Evolutionary conservation across 1,140 invertebrate species (phyloP).

Genomic region (Drosophila sucinea): DNA sequence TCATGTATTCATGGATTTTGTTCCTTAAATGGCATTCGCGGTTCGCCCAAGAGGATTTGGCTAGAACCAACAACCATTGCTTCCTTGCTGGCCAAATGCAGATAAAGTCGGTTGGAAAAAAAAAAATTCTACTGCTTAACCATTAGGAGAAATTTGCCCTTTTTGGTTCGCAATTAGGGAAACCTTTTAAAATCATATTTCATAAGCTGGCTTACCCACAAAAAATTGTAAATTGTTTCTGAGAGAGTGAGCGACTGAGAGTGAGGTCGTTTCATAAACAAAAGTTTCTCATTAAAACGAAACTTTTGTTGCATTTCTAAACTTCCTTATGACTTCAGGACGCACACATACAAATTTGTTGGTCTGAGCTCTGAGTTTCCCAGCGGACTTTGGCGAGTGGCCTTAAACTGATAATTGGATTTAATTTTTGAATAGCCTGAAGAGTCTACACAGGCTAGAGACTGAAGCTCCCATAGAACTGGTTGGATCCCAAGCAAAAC

Average conservation of each 20-base stretch:
- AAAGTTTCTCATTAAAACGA: slow-evolving; percentile 80
- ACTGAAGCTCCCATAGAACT: slow-evolving; percentile 8
- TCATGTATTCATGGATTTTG: too few species aligned
- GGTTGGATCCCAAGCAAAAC: slow-evolving; percentile 33
- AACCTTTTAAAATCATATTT: slow-evolving; percentile 6
- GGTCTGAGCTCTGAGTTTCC: slow-evolving; percentile 34
- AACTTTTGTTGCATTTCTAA: slow-evolving; percentile 75
- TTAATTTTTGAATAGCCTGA: slow-evolving; percentile 76
- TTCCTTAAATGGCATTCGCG: too few species aligned
- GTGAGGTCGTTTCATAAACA: slow-evolving; percentile 53
- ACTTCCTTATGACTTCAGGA: slow-evolving; percentile 46
- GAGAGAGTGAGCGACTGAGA: not conserved
- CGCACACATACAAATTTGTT: slow-evolving; percentile 22
- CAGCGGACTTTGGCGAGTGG: slow-evolving; percentile 59
- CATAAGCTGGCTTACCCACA: not conserved
- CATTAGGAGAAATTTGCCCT: not conserved
- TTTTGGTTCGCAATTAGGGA: not conserved
- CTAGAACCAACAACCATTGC: too few species aligned
- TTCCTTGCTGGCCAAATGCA: too few species aligned
- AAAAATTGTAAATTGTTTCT: not conserved
- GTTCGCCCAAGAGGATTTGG: too few species aligned
- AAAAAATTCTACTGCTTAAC: not conserved
- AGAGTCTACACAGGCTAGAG: slow-evolving; percentile 6
- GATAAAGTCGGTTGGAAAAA: too few species aligned
- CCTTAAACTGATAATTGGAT: slow-evolving; percentile 81